These are phyloP conservation scores for Lasioglossum lativentre DNA, from an alignment of 2,888 invertebrate species.

Conservation along the genomic window DNA sequence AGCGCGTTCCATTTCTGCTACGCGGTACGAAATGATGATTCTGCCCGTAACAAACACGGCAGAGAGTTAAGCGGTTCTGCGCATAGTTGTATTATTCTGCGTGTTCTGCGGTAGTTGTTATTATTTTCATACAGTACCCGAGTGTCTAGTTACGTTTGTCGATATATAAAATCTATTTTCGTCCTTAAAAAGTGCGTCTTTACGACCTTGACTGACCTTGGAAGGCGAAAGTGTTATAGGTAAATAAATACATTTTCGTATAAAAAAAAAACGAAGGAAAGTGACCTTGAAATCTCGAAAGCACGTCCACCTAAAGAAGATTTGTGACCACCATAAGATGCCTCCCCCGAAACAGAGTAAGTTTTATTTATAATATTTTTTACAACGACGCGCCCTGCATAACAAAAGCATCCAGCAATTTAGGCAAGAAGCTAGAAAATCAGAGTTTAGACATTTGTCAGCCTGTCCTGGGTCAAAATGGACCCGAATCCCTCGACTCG, in stretches of 20 bases:
- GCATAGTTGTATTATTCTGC: background rate
- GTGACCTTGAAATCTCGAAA: too few species aligned
- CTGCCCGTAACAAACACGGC: background rate
- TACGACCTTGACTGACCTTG: too few species aligned
- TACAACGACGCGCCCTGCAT: too few species aligned
- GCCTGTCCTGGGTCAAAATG: background rate
- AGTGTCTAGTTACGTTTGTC: background rate
- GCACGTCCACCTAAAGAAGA: too few species aligned
- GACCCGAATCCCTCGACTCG: background rate
- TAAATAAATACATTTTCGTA: too few species aligned
- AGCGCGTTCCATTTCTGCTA: background rate
- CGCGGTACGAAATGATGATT: constrained; percentile 1
- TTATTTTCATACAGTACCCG: background rate
- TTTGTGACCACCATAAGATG: too few species aligned
- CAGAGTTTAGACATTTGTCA: background rate
- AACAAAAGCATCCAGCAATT: too few species aligned
- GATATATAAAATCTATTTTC: background rate
- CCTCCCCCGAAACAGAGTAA: background rate
- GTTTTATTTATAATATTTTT: too few species aligned
- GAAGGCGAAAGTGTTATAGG: too few species aligned
- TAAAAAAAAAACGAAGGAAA: too few species aligned
- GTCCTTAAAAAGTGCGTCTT: too few species aligned
- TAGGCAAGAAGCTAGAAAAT: background rate
- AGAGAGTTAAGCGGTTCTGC: background rate
- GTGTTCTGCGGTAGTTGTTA: background rate